A percentile compares a stretch with the other conserved stretches of the same genome.
phyloP scores from a whole-genome alignment of 2,888 invertebrate species.

The Pristionchus exspectatus region DNA sequence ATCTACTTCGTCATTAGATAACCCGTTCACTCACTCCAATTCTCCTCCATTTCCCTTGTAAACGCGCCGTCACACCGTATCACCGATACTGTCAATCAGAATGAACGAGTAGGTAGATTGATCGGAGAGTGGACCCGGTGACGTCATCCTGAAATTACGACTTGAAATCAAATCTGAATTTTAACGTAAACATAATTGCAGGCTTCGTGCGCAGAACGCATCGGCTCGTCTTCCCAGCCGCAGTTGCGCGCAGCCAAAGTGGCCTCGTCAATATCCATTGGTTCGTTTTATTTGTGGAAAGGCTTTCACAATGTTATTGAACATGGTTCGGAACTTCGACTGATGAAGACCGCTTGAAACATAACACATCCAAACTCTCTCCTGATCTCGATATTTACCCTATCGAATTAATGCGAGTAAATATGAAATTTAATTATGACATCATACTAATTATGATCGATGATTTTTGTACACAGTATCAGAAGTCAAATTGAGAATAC shows the following conservation, averaged over 20 bases:
- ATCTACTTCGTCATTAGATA: background rate
- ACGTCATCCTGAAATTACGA: background rate
- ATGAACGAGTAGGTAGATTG: conserved; percentile 10
- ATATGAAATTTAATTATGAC: too few relatives aligned
- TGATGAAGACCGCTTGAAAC: too few relatives aligned
- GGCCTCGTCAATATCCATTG: conserved; percentile 11
- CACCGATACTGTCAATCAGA: conserved; percentile 32
- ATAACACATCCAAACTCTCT: too few relatives aligned
- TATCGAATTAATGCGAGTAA: too few relatives aligned
- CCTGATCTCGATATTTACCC: too few relatives aligned
- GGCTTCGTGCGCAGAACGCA: conserved; percentile 37
- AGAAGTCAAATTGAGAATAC: too few relatives aligned
- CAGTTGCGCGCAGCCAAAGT: conserved; percentile 25
- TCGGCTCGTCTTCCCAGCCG: background rate
- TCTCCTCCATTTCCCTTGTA: background rate
- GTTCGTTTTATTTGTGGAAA: background rate
- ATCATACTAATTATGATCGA: too few relatives aligned
- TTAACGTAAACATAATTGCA: background rate
- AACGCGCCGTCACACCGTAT: conserved; percentile 19
- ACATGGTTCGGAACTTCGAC: too few relatives aligned
- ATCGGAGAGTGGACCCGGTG: background rate
- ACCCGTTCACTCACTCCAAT: background rate
- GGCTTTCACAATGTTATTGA: too few relatives aligned
- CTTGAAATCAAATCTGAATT: too few relatives aligned
- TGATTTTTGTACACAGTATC: too few relatives aligned